Percentiles rank a stretch among this genome's conserved stretches.
These are phyloP conservation scores for Chascanopsetta lugubris DNA, from an alignment of 2,113 vertebrate genomes.

Conservation along the genomic window DNA sequence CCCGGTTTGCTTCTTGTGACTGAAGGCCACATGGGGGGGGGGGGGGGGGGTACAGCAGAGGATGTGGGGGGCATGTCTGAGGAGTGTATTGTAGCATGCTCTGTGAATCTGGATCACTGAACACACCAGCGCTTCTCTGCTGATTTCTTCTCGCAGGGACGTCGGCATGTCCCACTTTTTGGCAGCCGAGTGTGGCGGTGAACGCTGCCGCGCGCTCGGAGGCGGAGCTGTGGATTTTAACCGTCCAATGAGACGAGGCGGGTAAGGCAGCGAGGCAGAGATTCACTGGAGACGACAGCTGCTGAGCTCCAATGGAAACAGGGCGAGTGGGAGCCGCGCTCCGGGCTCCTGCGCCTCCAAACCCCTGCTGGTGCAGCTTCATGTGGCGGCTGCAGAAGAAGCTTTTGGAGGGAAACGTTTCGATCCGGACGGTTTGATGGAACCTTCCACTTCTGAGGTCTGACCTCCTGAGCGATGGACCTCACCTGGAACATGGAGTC, in stretches of 20 bases:
- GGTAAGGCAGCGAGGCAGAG: background rate
- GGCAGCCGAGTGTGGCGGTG: slow-evolving; percentile 11
- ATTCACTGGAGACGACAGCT: background rate
- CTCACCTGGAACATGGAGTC: too few relatives aligned
- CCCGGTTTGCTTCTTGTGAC: slow-evolving; percentile 35
- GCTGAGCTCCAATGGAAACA: background rate
- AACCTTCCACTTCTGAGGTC: too few relatives aligned
- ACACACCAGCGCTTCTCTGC: slow-evolving; percentile 66
- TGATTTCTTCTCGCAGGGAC: slow-evolving; percentile 49
- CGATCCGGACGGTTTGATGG: background rate
- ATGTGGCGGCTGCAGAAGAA: background rate
- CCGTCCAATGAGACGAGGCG: background rate
- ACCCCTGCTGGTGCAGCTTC: background rate
- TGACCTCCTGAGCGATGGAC: too few relatives aligned
- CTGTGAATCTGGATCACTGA: slow-evolving; percentile 76
- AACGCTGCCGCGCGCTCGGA: slow-evolving; percentile 14
- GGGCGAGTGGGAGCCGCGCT: too few relatives aligned
- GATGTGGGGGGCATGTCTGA: slow-evolving; percentile 41
- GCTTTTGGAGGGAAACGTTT: too few relatives aligned
- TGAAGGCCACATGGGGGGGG: slow-evolving; percentile 27
- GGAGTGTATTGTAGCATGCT: slow-evolving; percentile 69
- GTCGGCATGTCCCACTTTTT: slow-evolving; percentile 47
- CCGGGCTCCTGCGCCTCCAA: background rate
- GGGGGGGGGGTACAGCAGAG: slow-evolving; percentile 18
- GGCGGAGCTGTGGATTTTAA: background rate